These are phyloP conservation scores for Oxyura jamaicensis DNA, from an alignment of 2,113 vertebrate species.

Conservation along the genomic window DNA sequence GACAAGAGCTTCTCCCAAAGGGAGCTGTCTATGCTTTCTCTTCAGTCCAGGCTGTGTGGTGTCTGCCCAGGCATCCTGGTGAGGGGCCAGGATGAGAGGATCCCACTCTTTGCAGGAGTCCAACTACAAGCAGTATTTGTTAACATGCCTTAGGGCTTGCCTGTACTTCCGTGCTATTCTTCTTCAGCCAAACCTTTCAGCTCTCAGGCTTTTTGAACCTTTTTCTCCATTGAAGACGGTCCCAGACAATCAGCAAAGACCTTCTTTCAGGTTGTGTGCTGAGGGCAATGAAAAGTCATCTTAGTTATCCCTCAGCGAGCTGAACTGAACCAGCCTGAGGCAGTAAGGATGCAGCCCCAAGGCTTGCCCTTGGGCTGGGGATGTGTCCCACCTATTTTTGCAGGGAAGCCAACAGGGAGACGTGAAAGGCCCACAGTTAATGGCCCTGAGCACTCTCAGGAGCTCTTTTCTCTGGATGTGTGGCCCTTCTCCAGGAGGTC, in stretches of 20 bases:
- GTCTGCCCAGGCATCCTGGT: not conserved
- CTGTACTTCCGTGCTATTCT: not conserved
- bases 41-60: not conserved
- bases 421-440: not conserved
- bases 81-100: not conserved
- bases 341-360: not conserved
- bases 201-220: not conserved
- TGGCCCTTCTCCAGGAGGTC: not conserved
- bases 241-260: not conserved
- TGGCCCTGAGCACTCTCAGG: not conserved
- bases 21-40: not conserved
- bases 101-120: not conserved
- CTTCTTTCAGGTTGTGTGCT: not conserved
- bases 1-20: not conserved
- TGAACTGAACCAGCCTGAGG: not conserved
- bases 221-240: not conserved
- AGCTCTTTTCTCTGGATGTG: not conserved
- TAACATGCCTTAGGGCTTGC: not conserved
- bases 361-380: rapidly evolving
- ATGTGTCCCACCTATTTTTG: not conserved
- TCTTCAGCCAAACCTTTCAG: not conserved
- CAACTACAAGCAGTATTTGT: not conserved
- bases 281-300: not conserved
- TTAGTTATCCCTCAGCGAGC: not conserved
- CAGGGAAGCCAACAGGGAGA: not conserved